phyloP scores from a whole-genome alignment of 1,140 invertebrate genomes.

The Goniozus legneri region DNA sequence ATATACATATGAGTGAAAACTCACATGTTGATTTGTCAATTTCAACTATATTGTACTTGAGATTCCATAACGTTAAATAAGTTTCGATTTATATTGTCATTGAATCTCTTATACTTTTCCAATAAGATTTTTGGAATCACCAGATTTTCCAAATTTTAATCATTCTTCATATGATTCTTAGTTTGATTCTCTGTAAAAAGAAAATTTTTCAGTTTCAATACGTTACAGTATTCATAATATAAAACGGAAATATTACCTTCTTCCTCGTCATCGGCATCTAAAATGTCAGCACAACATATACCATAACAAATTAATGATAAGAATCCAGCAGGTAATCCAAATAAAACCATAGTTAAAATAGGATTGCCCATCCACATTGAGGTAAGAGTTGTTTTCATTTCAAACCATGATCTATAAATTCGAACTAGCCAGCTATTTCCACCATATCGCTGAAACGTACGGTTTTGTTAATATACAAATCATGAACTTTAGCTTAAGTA shows the following conservation, averaged over 20 bases:
- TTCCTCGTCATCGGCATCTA: conserved; percentile 87
- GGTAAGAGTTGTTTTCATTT: conserved; percentile 66
- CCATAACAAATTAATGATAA: conserved; percentile 91
- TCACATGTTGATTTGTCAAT: not conserved
- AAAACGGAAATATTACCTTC: conserved; percentile 46
- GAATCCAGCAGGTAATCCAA: conserved; percentile 86
- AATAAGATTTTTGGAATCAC: no score
- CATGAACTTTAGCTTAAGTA: no score
- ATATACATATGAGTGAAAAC: no score
- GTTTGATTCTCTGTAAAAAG: conserved; percentile 31
- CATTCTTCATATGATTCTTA: conserved; percentile 46
- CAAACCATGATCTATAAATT: conserved; percentile 74
- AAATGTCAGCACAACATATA: conserved; percentile 88
- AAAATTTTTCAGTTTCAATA: conserved; percentile 20
- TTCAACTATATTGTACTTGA: not conserved
- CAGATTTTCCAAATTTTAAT: no score
- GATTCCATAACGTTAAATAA: not conserved
- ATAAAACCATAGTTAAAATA: conserved; percentile 80
- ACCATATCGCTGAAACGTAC: conserved; percentile 74
- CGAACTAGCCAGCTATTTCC: conserved; percentile 72
- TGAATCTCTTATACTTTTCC: not conserved
- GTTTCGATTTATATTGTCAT: conserved; percentile 7
- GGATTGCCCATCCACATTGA: conserved; percentile 92
- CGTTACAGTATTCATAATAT: not conserved
- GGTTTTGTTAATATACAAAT: no score